Conservation (phyloP, 2,113 vertebrate species). For the Myiozetetes cayanensis region DNA sequence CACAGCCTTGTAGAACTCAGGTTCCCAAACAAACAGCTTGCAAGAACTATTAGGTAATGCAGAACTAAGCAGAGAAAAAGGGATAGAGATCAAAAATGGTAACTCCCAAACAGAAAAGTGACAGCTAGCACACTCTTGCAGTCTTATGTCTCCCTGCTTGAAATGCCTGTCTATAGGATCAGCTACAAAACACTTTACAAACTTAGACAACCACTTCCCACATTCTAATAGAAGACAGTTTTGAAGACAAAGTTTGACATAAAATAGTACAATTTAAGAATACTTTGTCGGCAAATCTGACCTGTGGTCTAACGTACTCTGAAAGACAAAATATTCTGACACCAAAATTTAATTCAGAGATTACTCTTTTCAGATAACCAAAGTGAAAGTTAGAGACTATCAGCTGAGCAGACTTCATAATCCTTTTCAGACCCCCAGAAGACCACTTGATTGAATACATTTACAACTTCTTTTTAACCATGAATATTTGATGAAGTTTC, state of each 20-base stretch:
- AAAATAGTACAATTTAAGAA: background rate
- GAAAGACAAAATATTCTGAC: constrained; percentile 52
- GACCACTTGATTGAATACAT: constrained; percentile 99
- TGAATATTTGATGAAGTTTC: constrained; percentile 99
- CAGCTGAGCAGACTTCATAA: constrained; percentile 92
- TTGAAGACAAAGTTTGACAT: background rate
- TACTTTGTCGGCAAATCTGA: background rate
- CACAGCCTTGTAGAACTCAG: background rate
- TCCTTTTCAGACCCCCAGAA: constrained; percentile 82
- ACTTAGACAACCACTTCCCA: background rate
- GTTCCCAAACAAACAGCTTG: background rate
- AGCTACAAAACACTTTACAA: background rate
- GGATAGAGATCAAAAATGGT: background rate
- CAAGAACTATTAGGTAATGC: background rate
- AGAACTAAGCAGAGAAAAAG: background rate
- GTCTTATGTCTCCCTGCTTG: background rate
- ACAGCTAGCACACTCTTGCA: background rate
- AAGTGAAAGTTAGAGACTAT: constrained; percentile 89
- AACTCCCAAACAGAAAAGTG: background rate
- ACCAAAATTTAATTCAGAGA: constrained; percentile 70
- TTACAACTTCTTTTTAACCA: constrained; percentile 99
- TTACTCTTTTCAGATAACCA: constrained; percentile 73
- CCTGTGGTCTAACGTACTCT: background rate
- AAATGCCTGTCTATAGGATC: background rate
- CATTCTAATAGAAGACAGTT: background rate